A percentile compares a stretch with the other conserved stretches of the same genome.
Evolutionary conservation across 2,888 invertebrate genomes (phyloP).

Genomic region (Deilephila porcellus): DNA sequence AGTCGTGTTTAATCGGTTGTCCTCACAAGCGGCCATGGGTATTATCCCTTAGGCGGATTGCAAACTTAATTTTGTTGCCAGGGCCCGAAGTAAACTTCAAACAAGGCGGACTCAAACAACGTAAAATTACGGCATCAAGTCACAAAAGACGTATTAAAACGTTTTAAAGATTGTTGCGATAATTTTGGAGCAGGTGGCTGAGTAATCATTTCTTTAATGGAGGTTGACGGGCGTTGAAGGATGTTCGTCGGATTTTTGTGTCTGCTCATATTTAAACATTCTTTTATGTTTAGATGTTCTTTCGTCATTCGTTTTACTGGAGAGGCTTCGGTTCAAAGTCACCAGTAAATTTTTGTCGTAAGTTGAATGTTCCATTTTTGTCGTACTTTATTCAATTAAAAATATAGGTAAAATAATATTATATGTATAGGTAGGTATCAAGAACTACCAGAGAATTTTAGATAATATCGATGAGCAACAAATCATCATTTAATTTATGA

Average conservation of each 20-base stretch:
- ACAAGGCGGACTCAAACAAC: conserved; percentile 8
- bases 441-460: too few relatives aligned
- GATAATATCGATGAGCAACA: too few relatives aligned
- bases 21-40: conserved; percentile 32
- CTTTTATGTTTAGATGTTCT: background rate
- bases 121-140: background rate
- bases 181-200: background rate
- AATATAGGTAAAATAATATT: too few relatives aligned
- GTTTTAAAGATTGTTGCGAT: conserved; percentile 7
- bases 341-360: too few relatives aligned
- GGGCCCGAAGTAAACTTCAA: conserved; percentile 22
- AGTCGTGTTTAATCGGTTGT: conserved; percentile 1
- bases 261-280: background rate
- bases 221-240: background rate
- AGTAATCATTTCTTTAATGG: conserved; percentile 2
- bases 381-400: too few relatives aligned
- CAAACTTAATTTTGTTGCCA: conserved; percentile 40
- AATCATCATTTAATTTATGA: too few relatives aligned
- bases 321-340: too few relatives aligned
- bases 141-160: conserved; percentile 8
- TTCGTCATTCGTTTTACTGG: too few relatives aligned
- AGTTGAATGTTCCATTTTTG: too few relatives aligned
- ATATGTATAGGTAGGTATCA: too few relatives aligned
- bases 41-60: conserved; percentile 41
- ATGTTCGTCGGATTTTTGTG: background rate